Evolutionary conservation across 2,797 vertebrate genomes (phyloP).

Genomic region (Halcyon smyrnensis): DNA sequence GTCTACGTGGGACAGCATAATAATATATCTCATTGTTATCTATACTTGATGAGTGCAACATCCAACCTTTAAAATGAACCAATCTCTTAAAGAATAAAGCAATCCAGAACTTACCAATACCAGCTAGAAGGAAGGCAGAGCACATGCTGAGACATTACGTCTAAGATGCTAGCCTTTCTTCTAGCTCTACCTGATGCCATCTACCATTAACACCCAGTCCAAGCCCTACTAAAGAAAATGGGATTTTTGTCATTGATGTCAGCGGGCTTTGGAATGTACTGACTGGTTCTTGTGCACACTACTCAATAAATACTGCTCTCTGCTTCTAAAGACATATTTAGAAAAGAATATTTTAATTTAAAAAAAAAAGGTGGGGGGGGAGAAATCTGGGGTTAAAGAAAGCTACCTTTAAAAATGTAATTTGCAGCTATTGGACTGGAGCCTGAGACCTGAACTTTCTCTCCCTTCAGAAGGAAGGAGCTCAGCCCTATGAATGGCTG

Average conservation of each 20-base stretch:
- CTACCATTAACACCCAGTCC: not conserved
- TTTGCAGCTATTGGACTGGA: not conserved
- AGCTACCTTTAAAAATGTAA: not conserved
- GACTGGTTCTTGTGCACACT: not conserved
- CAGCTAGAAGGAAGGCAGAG: not conserved
- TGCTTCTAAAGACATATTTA: not conserved
- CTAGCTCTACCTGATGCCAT: not conserved
- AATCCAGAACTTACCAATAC: not conserved
- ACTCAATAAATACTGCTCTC: not conserved
- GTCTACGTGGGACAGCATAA: not conserved
- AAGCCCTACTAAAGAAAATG: not conserved
- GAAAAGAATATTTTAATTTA: not conserved
- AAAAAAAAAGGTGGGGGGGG: not conserved
- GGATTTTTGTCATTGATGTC: not conserved
- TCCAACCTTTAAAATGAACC: constrained; percentile 37
- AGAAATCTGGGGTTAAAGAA: not conserved
- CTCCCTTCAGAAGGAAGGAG: not conserved
- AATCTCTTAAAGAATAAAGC: not conserved
- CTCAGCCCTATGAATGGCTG: not conserved
- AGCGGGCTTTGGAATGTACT: not conserved
- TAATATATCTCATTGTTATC: constrained; percentile 24
- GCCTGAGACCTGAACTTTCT: not conserved
- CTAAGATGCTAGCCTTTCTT: not conserved
- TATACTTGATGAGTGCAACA: not conserved
- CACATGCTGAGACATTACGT: not conserved